Evolutionary conservation across 2,113 vertebrate species (phyloP), one percentile per base, ranked within the genome.

Genomic region (Hyperopisus bebe): DNA sequence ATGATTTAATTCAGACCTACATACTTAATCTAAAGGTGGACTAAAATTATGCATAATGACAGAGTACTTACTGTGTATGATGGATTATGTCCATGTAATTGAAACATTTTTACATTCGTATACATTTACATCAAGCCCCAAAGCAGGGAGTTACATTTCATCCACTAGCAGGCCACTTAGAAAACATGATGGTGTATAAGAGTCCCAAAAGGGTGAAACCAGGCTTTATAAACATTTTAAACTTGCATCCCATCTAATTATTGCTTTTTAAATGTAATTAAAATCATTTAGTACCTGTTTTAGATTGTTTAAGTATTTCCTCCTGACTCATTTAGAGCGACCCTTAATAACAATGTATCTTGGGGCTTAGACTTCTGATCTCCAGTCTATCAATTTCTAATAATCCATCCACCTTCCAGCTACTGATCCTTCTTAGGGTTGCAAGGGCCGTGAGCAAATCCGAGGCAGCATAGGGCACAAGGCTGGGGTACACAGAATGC

Each of bases 1-100:
- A 94, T 94, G 94, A 95, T 94, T 93, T 92, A 93, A 94, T 95
- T 95, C 94, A 90, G 91, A 88, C 90, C 91, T 94, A 91, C 91
- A 91, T 91, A 74, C 89, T 35, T 94, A 95, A 94, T 95, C 93
- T 93, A 83, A 90, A 93, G 91, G 90, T 74, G 89, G 74, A 87
- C 74, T 77, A 89, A 51, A 47, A 77, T 66, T 31, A 77, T 31
- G 66, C 50, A 88, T 21, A 77, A 48, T 85, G 42, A 17, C 3
- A 27, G 88, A 74, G 19, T 48, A 35, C 5, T 39, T 74, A 15
- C 5, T 7, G 17, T 86, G 83, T 11, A n/a, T 62, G 24, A 66
- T 66, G 24, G 53, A 13, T 62, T 66, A 66, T 88, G 39, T 88
- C 1, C 39, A 46, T 62, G 39, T 66, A 62, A 66, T 66, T 62